These are phyloP conservation scores for Camponotus pennsylvanicus DNA, from an alignment of 1,140 invertebrate species.

Conservation along the genomic window DNA sequence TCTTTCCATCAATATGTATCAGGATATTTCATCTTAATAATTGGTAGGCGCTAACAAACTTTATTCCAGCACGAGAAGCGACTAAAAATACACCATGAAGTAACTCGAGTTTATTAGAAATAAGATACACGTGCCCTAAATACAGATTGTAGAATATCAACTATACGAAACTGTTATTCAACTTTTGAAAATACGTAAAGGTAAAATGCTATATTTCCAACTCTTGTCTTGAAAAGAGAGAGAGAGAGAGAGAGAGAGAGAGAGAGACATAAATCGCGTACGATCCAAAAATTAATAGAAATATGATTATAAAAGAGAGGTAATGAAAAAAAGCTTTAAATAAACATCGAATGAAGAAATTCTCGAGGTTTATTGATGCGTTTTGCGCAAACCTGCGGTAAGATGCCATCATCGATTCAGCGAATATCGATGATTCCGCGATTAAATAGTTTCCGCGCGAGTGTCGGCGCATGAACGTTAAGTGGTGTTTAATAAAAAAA, in stretches of 20 bases:
- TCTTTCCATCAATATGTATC: background rate
- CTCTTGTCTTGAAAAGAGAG: background rate
- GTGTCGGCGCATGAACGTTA: background rate
- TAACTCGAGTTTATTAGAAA: slow-evolving; percentile 3
- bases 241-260: background rate
- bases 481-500: background rate
- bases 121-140: slow-evolving; percentile 27
- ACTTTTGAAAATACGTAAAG: slow-evolving; percentile 22
- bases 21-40: background rate
- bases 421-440: background rate
- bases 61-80: background rate
- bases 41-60: background rate
- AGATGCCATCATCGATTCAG: background rate
- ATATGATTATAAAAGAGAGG: background rate
- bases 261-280: too few relatives aligned
- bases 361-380: background rate
- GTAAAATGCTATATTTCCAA: background rate
- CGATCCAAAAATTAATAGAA: background rate
- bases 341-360: background rate
- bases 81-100: slow-evolving; percentile 26
- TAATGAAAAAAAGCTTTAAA: background rate
- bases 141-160: background rate
- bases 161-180: slow-evolving; percentile 1
- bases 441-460: background rate
- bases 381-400: background rate